Conservation (phyloP, 2,113 vertebrate genomes). For the Platichthys stellatus region DNA sequence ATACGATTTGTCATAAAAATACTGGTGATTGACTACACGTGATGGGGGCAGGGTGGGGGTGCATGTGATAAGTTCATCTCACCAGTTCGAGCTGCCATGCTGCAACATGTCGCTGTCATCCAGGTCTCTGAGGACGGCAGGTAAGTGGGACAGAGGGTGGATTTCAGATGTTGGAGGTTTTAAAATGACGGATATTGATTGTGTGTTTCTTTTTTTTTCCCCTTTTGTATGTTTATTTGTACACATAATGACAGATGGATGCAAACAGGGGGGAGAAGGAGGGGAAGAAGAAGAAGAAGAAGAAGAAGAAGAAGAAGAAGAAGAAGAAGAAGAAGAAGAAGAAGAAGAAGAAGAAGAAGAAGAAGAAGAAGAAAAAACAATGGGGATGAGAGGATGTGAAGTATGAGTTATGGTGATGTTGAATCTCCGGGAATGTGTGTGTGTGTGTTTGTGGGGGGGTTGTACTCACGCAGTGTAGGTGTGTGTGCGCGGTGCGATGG, state of each 20-base stretch:
- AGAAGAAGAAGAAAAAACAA: too few relatives aligned
- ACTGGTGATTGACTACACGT: constrained; percentile 28
- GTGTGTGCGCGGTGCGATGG: constrained; percentile 90
- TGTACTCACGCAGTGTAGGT: constrained; percentile 88
- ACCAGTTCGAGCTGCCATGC: constrained; percentile 81
- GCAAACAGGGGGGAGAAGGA: constrained; percentile 3
- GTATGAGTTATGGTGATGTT: neutral
- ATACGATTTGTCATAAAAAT: neutral
- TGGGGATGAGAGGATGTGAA: neutral
- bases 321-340: too few relatives aligned
- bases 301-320: too few relatives aligned
- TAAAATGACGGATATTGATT: constrained; percentile 38
- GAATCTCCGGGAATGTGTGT: neutral
- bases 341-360: too few relatives aligned
- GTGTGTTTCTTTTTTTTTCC: neutral
- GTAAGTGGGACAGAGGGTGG: constrained; percentile 79
- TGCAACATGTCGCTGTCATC: constrained; percentile 83
- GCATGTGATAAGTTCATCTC: constrained; percentile 77
- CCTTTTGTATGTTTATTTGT: constrained; percentile 31
- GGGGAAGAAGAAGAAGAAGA: too few relatives aligned
- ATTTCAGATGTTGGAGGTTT: constrained; percentile 62
- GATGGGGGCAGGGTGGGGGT: constrained; percentile 40
- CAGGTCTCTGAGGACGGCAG: constrained; percentile 83
- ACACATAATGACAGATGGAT: constrained; percentile 56
- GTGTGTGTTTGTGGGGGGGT: neutral